Conservation (phyloP, 2,113 vertebrate genomes). For the Atrichornis clamosus region DNA sequence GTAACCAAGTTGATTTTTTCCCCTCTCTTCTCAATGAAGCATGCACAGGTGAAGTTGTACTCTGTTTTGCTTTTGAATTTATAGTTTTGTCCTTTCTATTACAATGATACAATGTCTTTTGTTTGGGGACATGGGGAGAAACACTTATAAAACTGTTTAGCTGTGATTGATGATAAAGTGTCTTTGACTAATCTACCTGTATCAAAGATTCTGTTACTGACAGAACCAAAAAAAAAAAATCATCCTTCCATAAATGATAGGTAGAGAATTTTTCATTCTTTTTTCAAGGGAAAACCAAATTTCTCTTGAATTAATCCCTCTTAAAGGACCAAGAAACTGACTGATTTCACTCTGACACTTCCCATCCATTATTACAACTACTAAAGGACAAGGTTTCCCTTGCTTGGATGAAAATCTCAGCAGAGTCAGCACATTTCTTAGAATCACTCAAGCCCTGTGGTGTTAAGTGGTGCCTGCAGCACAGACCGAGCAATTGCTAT, state of each 20-base stretch:
- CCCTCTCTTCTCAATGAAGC: neutral
- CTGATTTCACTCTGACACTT: neutral
- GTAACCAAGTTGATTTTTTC: neutral
- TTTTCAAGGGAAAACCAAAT: constrained; percentile 17
- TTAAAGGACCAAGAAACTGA: neutral
- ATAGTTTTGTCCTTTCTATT: neutral
- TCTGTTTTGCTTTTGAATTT: neutral
- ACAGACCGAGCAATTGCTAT: neutral
- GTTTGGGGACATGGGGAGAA: neutral
- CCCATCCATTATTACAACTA: neutral
- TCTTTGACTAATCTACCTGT: constrained; percentile 13
- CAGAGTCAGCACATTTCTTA: neutral
- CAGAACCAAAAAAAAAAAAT: constrained; percentile 30
- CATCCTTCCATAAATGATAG: constrained; percentile 15
- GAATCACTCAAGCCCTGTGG: neutral
- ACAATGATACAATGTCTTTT: neutral
- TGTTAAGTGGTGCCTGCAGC: neutral
- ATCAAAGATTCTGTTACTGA: neutral
- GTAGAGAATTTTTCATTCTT: constrained; percentile 8
- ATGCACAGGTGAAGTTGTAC: neutral
- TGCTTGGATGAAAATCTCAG: neutral
- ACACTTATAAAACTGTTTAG: neutral
- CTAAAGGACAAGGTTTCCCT: neutral
- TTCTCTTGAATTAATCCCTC: neutral
- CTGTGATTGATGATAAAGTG: constrained; percentile 28